Percentiles rank a stretch among this genome's conserved stretches.
These are phyloP conservation scores for Tenodera sinensis DNA, from an alignment of 2,888 invertebrate species.

Conservation along the genomic window DNA sequence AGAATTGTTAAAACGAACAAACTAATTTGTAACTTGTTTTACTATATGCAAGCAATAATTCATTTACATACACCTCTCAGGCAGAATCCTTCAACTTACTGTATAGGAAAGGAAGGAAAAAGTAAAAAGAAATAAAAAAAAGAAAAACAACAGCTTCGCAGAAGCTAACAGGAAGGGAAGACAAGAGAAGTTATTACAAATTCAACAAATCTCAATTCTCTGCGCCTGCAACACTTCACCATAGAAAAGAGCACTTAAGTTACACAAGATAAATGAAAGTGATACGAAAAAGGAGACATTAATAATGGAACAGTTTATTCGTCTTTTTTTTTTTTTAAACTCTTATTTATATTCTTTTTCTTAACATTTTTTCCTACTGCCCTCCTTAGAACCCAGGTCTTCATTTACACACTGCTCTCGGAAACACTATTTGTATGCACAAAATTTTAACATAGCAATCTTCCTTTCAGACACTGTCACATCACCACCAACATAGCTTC, in stretches of 20 bases:
- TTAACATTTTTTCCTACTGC: constrained; percentile 8
- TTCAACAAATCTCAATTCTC: neutral
- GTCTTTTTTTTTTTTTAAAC: constrained; percentile 18
- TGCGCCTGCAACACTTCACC: neutral
- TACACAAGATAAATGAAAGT: neutral
- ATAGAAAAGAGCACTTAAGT: neutral
- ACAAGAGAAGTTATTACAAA: neutral
- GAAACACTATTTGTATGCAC: neutral
- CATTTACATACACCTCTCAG: neutral
- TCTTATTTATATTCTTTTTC: constrained; percentile 23
- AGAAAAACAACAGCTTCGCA: neutral
- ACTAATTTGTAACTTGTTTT: neutral
- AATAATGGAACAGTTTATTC: constrained; percentile 18
- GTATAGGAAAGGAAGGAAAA: neutral
- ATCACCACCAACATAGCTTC: neutral
- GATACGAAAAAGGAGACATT: constrained; percentile 1
- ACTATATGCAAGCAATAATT: neutral
- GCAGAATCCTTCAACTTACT: neutral
- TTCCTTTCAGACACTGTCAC: neutral
- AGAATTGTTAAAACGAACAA: neutral
- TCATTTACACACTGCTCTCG: neutral
- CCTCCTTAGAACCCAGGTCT: neutral
- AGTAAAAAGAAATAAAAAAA: neutral
- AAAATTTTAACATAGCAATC: neutral
- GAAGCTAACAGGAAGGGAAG: neutral